Evolutionary conservation across 2,113 vertebrate species (phyloP).

Genomic region (Alexandromys fortis): DNA sequence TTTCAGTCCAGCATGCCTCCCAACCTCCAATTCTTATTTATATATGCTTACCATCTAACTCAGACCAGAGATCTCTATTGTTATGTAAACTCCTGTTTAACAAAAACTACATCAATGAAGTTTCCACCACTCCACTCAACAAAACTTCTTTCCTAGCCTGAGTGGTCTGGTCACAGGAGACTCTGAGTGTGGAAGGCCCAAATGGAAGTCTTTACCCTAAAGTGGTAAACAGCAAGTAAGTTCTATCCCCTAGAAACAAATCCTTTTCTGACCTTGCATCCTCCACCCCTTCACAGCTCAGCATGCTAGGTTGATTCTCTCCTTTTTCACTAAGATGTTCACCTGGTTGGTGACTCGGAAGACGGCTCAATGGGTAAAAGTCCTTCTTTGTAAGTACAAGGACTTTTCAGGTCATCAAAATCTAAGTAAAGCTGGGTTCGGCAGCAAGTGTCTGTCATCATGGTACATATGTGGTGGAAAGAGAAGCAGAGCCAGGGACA

Average conservation of each 20-base stretch:
- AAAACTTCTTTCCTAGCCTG: background rate
- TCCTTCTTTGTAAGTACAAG: background rate
- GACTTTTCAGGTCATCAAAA: background rate
- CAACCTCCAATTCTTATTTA: background rate
- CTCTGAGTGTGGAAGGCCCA: too few species aligned
- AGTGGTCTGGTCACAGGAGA: background rate
- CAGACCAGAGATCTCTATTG: background rate
- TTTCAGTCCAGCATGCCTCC: fast-evolving
- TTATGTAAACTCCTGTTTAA: background rate
- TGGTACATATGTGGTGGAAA: background rate
- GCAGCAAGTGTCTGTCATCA: background rate
- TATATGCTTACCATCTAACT: background rate
- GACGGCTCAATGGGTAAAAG: background rate
- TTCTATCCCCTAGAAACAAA: background rate
- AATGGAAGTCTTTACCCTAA: background rate
- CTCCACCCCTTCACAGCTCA: background rate
- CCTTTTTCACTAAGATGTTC: background rate
- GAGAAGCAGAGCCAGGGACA: background rate
- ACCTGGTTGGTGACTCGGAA: too few species aligned
- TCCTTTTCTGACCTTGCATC: background rate
- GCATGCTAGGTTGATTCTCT: background rate
- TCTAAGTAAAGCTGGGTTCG: background rate
- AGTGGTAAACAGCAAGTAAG: background rate
- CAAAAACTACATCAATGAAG: background rate
- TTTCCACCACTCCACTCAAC: background rate